Percentiles rank a stretch among this genome's conserved stretches.
phyloP scores from a whole-genome alignment of 1,140 invertebrate species.

The Neodiprion pinetum region DNA sequence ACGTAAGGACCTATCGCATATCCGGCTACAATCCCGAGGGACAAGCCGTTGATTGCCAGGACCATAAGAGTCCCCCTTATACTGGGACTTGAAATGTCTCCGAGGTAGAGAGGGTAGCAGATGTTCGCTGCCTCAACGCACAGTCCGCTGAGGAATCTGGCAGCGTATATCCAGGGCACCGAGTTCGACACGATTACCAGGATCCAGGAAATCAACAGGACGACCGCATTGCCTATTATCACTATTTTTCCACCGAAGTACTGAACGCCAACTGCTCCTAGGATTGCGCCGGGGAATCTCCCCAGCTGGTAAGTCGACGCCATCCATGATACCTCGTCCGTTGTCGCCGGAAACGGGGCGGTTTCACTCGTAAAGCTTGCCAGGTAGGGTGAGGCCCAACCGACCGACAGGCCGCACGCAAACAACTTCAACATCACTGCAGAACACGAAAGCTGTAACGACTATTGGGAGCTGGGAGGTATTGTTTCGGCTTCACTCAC shows the following conservation, averaged over 20 bases:
- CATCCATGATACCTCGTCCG: conserved; percentile 71
- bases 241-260: conserved; percentile 71
- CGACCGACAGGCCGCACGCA: conserved; percentile 47
- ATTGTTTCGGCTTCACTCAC: too few species aligned
- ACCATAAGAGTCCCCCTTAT: conserved; percentile 72
- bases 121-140: conserved; percentile 71
- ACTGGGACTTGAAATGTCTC: conserved; percentile 69
- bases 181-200: conserved; percentile 64
- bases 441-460: too few species aligned
- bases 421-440: conserved; percentile 51
- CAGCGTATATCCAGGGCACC: conserved; percentile 62
- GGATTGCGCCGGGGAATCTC: conserved; percentile 48
- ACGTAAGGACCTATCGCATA: conserved; percentile 71
- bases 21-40: conserved; percentile 72
- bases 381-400: conserved; percentile 69
- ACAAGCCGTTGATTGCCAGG: conserved; percentile 54
- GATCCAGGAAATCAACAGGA: conserved; percentile 70
- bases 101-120: conserved; percentile 70
- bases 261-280: conserved; percentile 50
- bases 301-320: conserved; percentile 65
- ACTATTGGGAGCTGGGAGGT: too few species aligned
- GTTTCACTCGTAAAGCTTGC: conserved; percentile 57
- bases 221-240: conserved; percentile 66
- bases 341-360: conserved; percentile 61
- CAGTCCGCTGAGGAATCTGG: conserved; percentile 66